These are phyloP conservation scores for Pantala flavescens DNA, from an alignment of 1,140 invertebrate genomes.

Conservation along the genomic window DNA sequence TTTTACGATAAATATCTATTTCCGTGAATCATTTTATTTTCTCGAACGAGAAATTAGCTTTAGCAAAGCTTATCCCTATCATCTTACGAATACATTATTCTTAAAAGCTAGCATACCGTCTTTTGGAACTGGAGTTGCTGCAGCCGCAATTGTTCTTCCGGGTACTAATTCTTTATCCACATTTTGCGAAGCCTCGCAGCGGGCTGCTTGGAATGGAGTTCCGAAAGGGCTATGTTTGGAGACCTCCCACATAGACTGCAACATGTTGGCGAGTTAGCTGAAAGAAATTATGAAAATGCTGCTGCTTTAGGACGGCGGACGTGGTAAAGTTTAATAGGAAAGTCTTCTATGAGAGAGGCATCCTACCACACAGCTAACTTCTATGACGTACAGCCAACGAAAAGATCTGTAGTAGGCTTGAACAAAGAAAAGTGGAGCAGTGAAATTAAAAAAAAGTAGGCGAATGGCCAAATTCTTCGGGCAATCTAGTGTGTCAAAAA, in stretches of 20 bases:
- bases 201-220: background rate
- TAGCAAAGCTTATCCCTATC: too few relatives aligned
- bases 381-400: background rate
- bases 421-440: background rate
- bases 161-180: background rate
- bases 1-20: too few relatives aligned
- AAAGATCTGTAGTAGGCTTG: background rate
- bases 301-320: background rate
- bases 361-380: slow-evolving; percentile 1
- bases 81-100: too few relatives aligned
- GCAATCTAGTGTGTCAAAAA: too few relatives aligned
- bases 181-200: background rate
- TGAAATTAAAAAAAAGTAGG: background rate
- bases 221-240: background rate
- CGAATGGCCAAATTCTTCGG: too few relatives aligned
- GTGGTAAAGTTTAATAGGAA: too few relatives aligned
- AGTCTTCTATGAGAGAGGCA: background rate
- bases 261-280: background rate
- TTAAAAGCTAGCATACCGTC: background rate
- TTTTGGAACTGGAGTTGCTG: background rate
- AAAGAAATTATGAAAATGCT: background rate
- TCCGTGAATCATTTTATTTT: too few relatives aligned
- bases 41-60: too few relatives aligned
- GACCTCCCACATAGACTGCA: background rate
- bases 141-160: background rate